Evolutionary conservation across 2,113 vertebrate genomes (phyloP), one percentile per base, ranked within the genome.

Genomic region (Mesocricetus auratus): DNA sequence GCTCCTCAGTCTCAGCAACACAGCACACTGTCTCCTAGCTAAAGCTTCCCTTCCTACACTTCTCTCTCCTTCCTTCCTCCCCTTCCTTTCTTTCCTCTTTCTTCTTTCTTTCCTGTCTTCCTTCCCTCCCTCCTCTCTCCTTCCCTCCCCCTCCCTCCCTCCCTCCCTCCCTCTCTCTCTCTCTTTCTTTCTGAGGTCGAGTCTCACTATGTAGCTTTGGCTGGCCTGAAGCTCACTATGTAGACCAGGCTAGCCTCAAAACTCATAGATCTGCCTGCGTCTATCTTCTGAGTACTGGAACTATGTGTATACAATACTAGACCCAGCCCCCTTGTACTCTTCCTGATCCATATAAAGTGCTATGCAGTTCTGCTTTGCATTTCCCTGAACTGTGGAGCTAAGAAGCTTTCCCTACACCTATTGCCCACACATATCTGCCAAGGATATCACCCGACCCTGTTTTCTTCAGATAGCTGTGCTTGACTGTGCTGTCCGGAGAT

Each of bases 61-160:
- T 53, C 56, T 58, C 15, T 15, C 7, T 29, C 8, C 4, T 22
- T 31, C 31, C 5, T 45, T 12, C 53, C 6, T 62, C 17, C 21
- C 36, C 12, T 19, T 24, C 21, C 31, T n/a, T n/a, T n/a, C n/a
- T n/a, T n/a, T n/a, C n/a, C n/a, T n/a, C n/a, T n/a, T n/a, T n/a
- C n/a, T n/a, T n/a, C n/a, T n/a, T n/a, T n/a, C n/a, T n/a, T n/a
- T n/a, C n/a, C n/a, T n/a, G n/a, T n/a, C n/a, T n/a, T n/a, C n/a
- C n/a, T n/a, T n/a, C n/a, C n/a, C n/a, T 10, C 50, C 9, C 9
- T 9, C 50, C 50, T 39, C 17, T 36, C 19, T 42, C 24, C 9
- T 9, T 21, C 22, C 1, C 1, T 58, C 4, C 7, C 42, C 9
- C n/a, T n/a, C n/a, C n/a, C n/a, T n/a, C n/a, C n/a, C 53, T 53